Conservation (phyloP, 2,797 vertebrate species). For the Tamandua tetradactyla region DNA sequence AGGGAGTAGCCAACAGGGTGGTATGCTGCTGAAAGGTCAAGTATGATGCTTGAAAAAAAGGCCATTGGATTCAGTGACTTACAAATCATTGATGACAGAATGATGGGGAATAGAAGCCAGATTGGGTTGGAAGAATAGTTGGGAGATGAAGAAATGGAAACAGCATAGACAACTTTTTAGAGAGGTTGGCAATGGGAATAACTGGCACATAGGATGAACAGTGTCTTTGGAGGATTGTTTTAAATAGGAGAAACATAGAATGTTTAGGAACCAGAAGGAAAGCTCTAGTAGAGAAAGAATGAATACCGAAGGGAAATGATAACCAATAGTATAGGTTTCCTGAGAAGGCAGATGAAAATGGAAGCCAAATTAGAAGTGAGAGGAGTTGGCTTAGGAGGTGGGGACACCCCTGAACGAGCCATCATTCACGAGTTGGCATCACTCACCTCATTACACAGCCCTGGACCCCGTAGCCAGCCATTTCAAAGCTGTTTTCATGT, state of each 20-base stretch:
- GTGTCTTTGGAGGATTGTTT: not conserved
- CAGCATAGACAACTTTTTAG: not conserved
- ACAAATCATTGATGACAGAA: not conserved
- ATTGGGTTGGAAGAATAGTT: not conserved
- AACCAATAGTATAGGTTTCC: not conserved
- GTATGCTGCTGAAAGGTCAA: not conserved
- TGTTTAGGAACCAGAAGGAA: constrained; percentile 35
- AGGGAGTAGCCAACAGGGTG: not conserved
- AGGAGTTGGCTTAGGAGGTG: not conserved
- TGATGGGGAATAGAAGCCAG: not conserved
- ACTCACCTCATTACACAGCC: not conserved
- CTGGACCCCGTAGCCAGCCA: not conserved
- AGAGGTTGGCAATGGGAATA: not conserved
- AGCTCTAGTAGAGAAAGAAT: not conserved
- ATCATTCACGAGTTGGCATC: not conserved
- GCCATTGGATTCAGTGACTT: constrained; percentile 1
- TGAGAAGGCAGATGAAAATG: not conserved
- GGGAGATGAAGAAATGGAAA: not conserved
- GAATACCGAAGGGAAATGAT: not conserved
- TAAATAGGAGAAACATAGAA: constrained; percentile 4
- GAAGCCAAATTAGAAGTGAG: not conserved
- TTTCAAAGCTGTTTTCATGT: not conserved
- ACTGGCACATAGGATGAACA: not conserved
- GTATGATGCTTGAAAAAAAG: not conserved
- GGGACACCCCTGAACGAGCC: not conserved